phyloP scores from a whole-genome alignment of 2,113 vertebrate species.

The Anhinga anhinga region DNA sequence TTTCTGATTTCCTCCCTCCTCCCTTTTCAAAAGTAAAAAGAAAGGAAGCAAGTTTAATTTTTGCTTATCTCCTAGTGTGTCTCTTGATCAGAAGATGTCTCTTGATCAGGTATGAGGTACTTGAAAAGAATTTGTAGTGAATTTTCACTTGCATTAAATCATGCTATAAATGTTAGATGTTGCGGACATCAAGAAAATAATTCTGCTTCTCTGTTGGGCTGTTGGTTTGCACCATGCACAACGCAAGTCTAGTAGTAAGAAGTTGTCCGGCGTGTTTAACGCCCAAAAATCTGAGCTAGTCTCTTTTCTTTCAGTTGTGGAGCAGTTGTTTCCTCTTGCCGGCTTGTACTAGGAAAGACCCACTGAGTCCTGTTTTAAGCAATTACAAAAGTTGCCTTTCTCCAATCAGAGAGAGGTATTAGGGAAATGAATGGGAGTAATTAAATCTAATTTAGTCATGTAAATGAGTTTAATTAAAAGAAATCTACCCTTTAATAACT shows the following conservation, averaged over 20 bases:
- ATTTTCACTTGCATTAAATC: background rate
- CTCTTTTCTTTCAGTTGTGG: background rate
- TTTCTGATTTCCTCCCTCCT: no score
- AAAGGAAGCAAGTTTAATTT: background rate
- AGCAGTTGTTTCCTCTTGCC: background rate
- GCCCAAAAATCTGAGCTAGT: background rate
- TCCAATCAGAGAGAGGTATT: constrained; percentile 78
- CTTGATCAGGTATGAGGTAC: background rate
- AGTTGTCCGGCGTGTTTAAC: background rate
- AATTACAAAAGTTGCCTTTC: constrained; percentile 78
- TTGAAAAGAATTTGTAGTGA: background rate
- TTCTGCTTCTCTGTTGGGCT: background rate
- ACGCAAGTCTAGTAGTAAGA: background rate
- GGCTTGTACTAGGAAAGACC: background rate
- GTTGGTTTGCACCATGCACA: background rate
- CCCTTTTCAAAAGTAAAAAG: background rate
- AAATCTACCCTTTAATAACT: constrained; percentile 84
- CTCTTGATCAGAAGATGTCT: background rate
- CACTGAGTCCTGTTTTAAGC: constrained; percentile 65
- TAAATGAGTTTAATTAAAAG: constrained; percentile 85
- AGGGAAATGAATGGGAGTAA: constrained; percentile 83
- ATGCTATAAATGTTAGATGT: background rate
- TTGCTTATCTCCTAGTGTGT: background rate
- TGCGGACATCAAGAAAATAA: rapidly evolving
- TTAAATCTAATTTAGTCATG: constrained; percentile 83